phyloP scores from a whole-genome alignment of 2,113 vertebrate species.

The Sus scrofa region T2T-Sscrofa CM000822.6:79464501-79465000 shows the following conservation, averaged over 20 bases:
- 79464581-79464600: constrained; percentile 19
- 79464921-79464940: constrained; percentile 70
- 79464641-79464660: background rate
- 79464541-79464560: background rate
- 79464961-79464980: constrained; percentile 56
- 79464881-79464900: background rate
- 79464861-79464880: constrained; percentile 40
- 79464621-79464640: constrained; percentile 63
- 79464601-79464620: constrained; percentile 35
- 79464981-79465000: constrained; percentile 67
- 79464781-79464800: constrained; percentile 70
- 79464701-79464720: constrained; percentile 46
- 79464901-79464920: constrained; percentile 52
- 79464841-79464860: constrained; percentile 30
- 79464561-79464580: constrained; percentile 13
- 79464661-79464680: constrained; percentile 17
- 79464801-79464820: constrained; percentile 58
- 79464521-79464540: constrained; percentile 23
- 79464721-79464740: background rate
- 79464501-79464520: background rate
- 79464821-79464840: background rate
- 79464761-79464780: constrained; percentile 68
- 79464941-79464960: constrained; percentile 52
- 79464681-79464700: background rate
- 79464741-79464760: constrained; percentile 60